A percentile compares a stretch with the other conserved stretches of the same genome.
phyloP scores from a whole-genome alignment of 2,113 vertebrate species.

The Chrysemys picta region DNA sequence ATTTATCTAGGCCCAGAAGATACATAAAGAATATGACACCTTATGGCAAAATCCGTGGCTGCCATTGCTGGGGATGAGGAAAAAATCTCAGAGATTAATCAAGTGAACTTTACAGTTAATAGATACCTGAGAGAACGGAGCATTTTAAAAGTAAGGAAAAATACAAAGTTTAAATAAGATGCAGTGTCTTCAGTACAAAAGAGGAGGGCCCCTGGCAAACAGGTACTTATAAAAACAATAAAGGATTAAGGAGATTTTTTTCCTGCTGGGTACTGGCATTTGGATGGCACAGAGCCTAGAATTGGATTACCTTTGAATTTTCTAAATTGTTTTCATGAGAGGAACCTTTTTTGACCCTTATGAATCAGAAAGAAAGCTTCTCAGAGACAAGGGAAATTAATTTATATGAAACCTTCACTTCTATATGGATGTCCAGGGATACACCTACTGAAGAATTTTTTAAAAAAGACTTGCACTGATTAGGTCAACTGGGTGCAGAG shows the following conservation, averaged over 20 bases:
- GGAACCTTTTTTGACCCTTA: conserved; percentile 40
- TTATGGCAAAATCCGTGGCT: not conserved
- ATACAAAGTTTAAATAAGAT: conserved; percentile 14
- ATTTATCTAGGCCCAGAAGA: not conserved
- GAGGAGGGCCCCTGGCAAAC: conserved; percentile 32
- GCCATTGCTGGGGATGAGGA: not conserved
- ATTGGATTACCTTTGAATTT: conserved; percentile 66
- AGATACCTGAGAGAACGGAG: conserved; percentile 26
- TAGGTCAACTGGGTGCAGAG: not conserved
- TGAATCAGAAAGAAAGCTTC: conserved; percentile 26
- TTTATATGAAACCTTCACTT: conserved; percentile 16
- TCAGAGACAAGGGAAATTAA: conserved; percentile 14
- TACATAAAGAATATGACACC: not conserved
- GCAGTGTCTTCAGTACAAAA: conserved; percentile 27
- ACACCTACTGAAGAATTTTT: not conserved
- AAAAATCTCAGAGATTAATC: conserved; percentile 1
- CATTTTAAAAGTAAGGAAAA: conserved; percentile 47
- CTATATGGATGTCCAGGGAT: not conserved
- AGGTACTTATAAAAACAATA: conserved; percentile 64
- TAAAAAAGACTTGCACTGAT: not conserved
- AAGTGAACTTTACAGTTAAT: conserved; percentile 56
- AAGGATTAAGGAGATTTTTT: conserved; percentile 51
- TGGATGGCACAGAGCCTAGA: conserved; percentile 70
- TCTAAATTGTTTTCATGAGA: conserved; percentile 49
- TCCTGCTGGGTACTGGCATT: conserved; percentile 62